Percentiles rank a stretch among this genome's conserved stretches.
Evolutionary conservation across 2,797 vertebrate species (phyloP).

Genomic region (Chelonia mydas): DNA sequence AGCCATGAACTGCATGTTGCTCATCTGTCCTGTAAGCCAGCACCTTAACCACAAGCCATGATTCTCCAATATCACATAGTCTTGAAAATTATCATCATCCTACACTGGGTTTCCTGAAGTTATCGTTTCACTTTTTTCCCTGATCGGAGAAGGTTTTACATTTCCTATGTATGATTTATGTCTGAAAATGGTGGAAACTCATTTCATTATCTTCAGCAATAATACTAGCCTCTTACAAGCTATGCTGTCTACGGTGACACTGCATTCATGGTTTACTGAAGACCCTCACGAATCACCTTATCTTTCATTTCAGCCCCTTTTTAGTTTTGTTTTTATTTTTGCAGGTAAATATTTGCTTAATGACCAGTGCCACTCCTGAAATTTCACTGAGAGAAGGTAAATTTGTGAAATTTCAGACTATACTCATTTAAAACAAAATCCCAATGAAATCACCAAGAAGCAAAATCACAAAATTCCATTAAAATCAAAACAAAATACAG

Average conservation of each 20-base stretch:
- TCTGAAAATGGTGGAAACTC: neutral
- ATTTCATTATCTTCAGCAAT: neutral
- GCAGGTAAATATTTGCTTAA: neutral
- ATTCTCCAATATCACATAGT: neutral
- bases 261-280: neutral
- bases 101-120: neutral
- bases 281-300: neutral
- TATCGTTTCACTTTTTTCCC: neutral
- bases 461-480: slow-evolving; percentile 41
- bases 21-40: neutral
- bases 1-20: neutral
- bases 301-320: neutral
- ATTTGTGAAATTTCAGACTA: slow-evolving; percentile 17
- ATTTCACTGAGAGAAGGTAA: slow-evolving; percentile 18
- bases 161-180: neutral
- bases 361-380: slow-evolving; percentile 19
- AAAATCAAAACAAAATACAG: neutral
- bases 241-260: too few species aligned
- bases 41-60: neutral
- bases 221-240: neutral
- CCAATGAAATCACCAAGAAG: neutral
- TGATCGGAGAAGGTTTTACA: neutral
- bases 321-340: neutral
- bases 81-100: neutral
- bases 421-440: neutral